Evolutionary conservation across 2,888 invertebrate species (phyloP).

Genomic region (Hemicrepidius hirtus): DNA sequence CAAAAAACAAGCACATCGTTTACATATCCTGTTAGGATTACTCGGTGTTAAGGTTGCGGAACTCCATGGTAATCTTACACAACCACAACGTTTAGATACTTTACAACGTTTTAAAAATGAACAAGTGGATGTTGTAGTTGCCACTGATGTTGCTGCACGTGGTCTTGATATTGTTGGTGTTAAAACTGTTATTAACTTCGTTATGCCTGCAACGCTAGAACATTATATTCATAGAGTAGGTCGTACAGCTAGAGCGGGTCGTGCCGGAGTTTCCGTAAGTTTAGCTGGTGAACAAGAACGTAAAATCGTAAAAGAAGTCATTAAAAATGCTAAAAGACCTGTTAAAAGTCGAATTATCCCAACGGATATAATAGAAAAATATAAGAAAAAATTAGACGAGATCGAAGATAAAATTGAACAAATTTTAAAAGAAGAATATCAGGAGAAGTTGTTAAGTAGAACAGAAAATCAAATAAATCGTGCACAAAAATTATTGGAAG

Average conservation of each 20-base stretch:
- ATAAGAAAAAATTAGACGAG: constrained; percentile 81
- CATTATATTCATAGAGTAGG: constrained; percentile 98
- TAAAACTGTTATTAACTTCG: constrained; percentile 97
- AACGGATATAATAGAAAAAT: constrained; percentile 92
- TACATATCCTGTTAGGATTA: constrained; percentile 93
- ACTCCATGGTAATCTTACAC: constrained; percentile 96
- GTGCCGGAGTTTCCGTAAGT: constrained; percentile 94
- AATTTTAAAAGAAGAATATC: constrained; percentile 89
- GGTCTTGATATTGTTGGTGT: constrained; percentile 98
- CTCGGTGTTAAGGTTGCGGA: constrained; percentile 87
- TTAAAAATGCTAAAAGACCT: constrained; percentile 88
- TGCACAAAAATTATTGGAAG: constrained; percentile 78
- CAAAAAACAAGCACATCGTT: constrained; percentile 94
- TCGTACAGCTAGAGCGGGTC: constrained; percentile 95
- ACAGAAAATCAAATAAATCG: constrained; percentile 90
- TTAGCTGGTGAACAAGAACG: constrained; percentile 96
- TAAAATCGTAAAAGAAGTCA: constrained; percentile 91
- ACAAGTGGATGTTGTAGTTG: constrained; percentile 85
- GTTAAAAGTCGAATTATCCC: constrained; percentile 93
- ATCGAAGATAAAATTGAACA: constrained; percentile 88
- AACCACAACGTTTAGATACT: constrained; percentile 94
- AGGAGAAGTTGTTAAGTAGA: constrained; percentile 86
- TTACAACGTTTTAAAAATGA: constrained; percentile 91
- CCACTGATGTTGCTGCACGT: constrained; percentile 94
- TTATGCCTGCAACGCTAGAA: constrained; percentile 94